Conservation (phyloP, 2,888 invertebrate species). For the Pantelozetes paolii region DNA sequence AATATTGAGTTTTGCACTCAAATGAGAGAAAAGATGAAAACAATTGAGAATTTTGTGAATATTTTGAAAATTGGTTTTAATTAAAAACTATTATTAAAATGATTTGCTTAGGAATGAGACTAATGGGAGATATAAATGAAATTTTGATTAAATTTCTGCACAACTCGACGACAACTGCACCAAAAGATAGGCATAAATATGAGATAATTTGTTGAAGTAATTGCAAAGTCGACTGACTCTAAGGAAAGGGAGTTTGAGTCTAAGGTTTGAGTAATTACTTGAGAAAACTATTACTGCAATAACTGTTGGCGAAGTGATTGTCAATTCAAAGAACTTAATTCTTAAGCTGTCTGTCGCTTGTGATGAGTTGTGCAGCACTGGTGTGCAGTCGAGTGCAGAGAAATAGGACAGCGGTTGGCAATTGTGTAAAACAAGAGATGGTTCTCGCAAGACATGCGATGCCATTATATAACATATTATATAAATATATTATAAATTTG, state of each 20-base stretch:
- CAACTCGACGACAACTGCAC: not conserved
- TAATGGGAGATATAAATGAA: not conserved
- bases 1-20: not conserved
- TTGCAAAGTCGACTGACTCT: not conserved
- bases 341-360: not conserved
- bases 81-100: not conserved
- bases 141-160: not conserved
- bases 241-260: not conserved
- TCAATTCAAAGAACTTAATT: constrained; percentile 10
- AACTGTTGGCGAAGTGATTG: not conserved
- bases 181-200: not conserved
- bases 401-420: constrained; percentile 32
- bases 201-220: not conserved
- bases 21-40: not conserved
- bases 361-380: constrained; percentile 8
- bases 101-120: not conserved
- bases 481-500: not conserved
- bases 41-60: not conserved
- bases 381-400: not conserved
- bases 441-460: not conserved
- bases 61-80: not conserved
- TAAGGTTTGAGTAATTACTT: not conserved
- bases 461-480: constrained; percentile 7
- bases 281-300: not conserved
- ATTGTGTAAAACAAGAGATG: constrained; percentile 2